Evolutionary conservation across 2,888 invertebrate genomes (phyloP), one percentile per base, ranked within the genome.

Genomic region (Drosophila mimetica): DNA sequence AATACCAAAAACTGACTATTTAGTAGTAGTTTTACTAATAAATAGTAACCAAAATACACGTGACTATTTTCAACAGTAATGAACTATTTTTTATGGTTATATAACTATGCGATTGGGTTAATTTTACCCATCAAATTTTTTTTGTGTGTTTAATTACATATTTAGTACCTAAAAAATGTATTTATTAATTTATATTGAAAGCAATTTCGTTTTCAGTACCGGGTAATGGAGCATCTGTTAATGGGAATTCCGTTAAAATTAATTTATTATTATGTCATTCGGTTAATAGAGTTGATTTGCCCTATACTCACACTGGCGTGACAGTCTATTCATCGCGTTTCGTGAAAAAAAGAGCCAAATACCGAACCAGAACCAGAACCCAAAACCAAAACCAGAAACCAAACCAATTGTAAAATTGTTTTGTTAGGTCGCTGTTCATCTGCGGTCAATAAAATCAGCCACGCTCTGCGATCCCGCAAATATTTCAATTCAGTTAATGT

Each of bases 391-490:
- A 36, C 14, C 44, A 65, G 53, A 53, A 63, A 71, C 36, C 77
- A 70, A 81, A 55, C 63, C 79, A 81, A 85, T 81, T 87, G 79
- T 88, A 76, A 63, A 88, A 88, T 79, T 82, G 79, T 66, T 85
- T 85, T 81, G 67, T 69, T 75, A 55, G 72, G 41, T 30, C 61
- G 46, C 60, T 52, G 34, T 51, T 51, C 52, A 39, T 64, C 67
- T 86, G 69, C 69, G 76, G 74, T 74, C 86, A 81, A 87, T 88
- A 82, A 88, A 86, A 73, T 73, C 51, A 71, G 79, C 65, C 86
- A 86, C 88, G 88, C 80, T 79, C 64, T 55, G 42, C 83, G 76
- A 74, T 79, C 71, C 58, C 48, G 57, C 70, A 22, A 32, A 55
- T 46, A 30, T 65, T 65, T 70, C 46, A 70, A 70, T 70, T 30